These are phyloP conservation scores for Cliona cf. orientalis DNA, from an alignment of 37 sponge, comb jelly and placozoan genomes.

Conservation along the genomic window DNA sequence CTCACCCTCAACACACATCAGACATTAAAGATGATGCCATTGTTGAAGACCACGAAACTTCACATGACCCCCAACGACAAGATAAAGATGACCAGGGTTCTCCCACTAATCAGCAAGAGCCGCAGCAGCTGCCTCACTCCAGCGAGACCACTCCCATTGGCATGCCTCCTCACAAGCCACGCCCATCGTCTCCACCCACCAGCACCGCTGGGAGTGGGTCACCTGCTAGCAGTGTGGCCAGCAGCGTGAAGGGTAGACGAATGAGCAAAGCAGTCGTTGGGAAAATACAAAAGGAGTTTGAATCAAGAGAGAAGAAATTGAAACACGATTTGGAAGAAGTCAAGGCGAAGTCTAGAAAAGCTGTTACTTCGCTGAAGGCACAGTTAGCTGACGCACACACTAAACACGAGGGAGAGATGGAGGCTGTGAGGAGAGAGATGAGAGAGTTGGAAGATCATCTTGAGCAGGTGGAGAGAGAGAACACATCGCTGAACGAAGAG, in stretches of 20 bases:
- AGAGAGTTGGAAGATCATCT: conserved; percentile 5
- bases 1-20: neutral
- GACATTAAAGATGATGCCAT: neutral
- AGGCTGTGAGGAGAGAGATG: conserved; percentile 12
- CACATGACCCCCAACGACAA: too few relatives aligned
- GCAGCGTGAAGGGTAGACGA: neutral
- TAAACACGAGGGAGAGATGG: conserved; percentile 12
- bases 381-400: conserved; percentile 42
- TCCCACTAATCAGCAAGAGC: too few relatives aligned
- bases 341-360: conserved; percentile 42
- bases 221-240: neutral
- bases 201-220: too few relatives aligned
- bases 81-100: too few relatives aligned
- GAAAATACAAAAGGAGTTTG: conserved; percentile 5
- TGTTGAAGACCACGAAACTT: neutral
- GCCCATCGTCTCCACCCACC: too few relatives aligned
- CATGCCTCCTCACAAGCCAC: too few relatives aligned
- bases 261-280: too few relatives aligned
- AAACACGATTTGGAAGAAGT: conserved; percentile 38
- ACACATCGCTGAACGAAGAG: neutral
- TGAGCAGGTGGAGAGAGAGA: neutral
- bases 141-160: too few relatives aligned
- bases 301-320: conserved; percentile 20
- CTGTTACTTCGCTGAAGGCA: conserved; percentile 21
- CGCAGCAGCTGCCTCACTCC: too few relatives aligned